Percentiles rank a stretch among this genome's conserved stretches.
These are phyloP conservation scores for Spilogale gracilis DNA, from an alignment of 2,113 vertebrate species.

Conservation along the genomic window DNA sequence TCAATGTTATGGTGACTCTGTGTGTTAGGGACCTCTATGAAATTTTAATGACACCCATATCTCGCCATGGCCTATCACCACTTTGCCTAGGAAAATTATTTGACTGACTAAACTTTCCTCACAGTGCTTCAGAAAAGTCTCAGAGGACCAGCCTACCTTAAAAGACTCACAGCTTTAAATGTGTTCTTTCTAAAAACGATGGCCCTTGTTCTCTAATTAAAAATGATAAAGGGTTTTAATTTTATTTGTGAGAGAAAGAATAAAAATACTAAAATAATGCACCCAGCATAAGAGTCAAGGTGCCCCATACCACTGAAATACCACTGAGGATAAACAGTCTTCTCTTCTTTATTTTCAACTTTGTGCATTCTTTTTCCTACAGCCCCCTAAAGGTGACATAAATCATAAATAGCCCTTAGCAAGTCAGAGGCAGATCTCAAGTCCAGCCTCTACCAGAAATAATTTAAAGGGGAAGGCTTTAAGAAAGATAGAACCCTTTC, in stretches of 20 bases:
- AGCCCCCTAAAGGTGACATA: constrained; percentile 72
- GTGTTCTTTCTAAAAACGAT: constrained; percentile 61
- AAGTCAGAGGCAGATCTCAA: constrained; percentile 74
- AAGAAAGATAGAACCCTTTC: constrained; percentile 71
- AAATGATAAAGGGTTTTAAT: constrained; percentile 75
- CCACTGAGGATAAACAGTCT: background rate
- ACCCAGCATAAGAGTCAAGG: background rate
- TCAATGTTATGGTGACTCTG: constrained; percentile 9
- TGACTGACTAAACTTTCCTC: constrained; percentile 49
- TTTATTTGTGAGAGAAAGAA: constrained; percentile 60
- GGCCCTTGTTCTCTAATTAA: constrained; percentile 71
- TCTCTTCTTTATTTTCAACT: constrained; percentile 61
- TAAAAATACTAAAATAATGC: constrained; percentile 29
- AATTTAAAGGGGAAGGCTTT: constrained; percentile 79
- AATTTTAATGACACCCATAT: constrained; percentile 65
- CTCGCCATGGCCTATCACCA: constrained; percentile 56
- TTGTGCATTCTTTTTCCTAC: constrained; percentile 11
- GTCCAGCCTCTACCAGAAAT: constrained; percentile 68
- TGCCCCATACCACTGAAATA: background rate
- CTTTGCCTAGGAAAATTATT: constrained; percentile 70
- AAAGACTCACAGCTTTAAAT: constrained; percentile 72
- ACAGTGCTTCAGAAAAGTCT: constrained; percentile 54
- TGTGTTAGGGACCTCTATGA: constrained; percentile 23
- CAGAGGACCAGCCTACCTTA: constrained; percentile 45
- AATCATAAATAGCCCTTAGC: constrained; percentile 77